Evolutionary conservation across 1,140 invertebrate species (phyloP), one percentile per base, ranked within the genome.

Genomic region (Trichonephila inaurata): DNA sequence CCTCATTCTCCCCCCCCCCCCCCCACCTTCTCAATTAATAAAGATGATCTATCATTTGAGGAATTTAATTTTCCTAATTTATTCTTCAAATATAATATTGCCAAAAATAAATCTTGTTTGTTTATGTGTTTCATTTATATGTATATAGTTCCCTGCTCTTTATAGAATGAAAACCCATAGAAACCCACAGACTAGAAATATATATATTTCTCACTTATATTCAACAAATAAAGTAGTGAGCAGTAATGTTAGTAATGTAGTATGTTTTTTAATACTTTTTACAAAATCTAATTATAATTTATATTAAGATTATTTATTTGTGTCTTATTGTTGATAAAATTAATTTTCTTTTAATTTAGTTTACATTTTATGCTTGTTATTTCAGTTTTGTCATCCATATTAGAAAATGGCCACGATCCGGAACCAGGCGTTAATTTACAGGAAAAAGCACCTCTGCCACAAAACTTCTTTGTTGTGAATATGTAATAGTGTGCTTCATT

Each of bases 391-490:
- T 87, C 92, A 60, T 93, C 92, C 58, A 93, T 93, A 28, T 82
- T 93, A 44, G 92, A 93, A 88, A 93, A 93, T 93, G 92, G 92
- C 0, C 85, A 72, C 51, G 92, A 89, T 94, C 87, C 93, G 40
- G 93, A 94, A 72, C 88, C 93, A 66, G 88, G 88, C 28, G 81
- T 90, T 85, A 40, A 62, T 61, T 61, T 90, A 28, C 60, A 62
- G 64, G 93, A 89, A 28, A 69, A 81, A 77, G 58, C 87, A 83
- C 58, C 92, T 86, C 69, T 94, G 88, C 93, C 93, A 89, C 93
- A 94, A 85, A 94, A 94, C n/a, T 94, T 94, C 64, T 94, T 94
- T 69, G 88, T 94, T 90, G 93, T 94, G 72, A 90, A 94, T 90
- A 94, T 94, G 93, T 94, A 72, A 94, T 88, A 82, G 64, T 8